Evolutionary conservation across 2,113 vertebrate genomes (phyloP).

Genomic region (Girardinichthys multiradiatus): DNA sequence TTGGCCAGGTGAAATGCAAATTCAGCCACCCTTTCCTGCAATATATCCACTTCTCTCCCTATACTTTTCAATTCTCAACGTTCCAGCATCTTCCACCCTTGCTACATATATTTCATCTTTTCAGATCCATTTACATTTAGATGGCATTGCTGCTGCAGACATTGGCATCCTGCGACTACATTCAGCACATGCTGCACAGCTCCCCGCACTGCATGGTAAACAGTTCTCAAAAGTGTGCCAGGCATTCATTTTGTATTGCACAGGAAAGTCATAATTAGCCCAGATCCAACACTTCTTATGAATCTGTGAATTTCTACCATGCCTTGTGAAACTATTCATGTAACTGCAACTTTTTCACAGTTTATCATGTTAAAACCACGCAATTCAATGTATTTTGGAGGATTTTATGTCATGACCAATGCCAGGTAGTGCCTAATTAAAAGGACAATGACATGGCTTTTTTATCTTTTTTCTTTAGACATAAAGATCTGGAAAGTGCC

Average conservation of each 20-base stretch:
- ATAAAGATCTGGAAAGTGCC: too few species aligned
- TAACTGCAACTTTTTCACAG: too few species aligned
- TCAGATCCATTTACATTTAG: slow-evolving; percentile 58
- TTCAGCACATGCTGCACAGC: slow-evolving; percentile 18
- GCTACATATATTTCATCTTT: slow-evolving; percentile 15
- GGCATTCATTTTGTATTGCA: neutral
- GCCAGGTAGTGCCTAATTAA: too few species aligned
- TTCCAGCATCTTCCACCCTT: neutral
- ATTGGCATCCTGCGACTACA: neutral
- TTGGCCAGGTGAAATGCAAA: neutral
- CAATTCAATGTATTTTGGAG: too few species aligned
- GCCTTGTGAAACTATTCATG: too few species aligned
- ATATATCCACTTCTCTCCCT: neutral
- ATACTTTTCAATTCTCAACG: neutral
- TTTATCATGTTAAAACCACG: too few species aligned
- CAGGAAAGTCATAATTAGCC: neutral
- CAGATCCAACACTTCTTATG: neutral
- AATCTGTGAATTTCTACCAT: too few species aligned
- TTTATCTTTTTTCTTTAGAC: too few species aligned
- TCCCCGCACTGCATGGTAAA: neutral
- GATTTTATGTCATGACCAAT: too few species aligned
- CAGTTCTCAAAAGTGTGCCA: neutral
- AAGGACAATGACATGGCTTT: too few species aligned
- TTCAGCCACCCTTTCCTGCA: neutral
- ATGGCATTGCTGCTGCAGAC: slow-evolving; percentile 11